These are phyloP conservation scores for Melopsittacus undulatus DNA, from an alignment of 2,797 vertebrate genomes.

Conservation along the genomic window DNA sequence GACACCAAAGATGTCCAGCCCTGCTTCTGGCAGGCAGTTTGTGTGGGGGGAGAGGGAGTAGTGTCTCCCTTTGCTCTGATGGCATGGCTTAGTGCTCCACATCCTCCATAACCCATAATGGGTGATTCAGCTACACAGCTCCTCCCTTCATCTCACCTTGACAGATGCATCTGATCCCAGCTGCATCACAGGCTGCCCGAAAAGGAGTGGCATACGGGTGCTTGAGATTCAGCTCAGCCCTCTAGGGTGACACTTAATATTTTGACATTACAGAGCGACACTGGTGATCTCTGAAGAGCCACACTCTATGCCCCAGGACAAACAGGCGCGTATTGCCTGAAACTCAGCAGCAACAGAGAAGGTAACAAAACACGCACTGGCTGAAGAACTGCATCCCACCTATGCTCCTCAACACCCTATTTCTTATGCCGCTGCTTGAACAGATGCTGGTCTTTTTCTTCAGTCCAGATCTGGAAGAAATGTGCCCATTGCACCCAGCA, in stretches of 20 bases:
- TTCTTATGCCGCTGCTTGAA: background rate
- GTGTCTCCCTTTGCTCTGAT: background rate
- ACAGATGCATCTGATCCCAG: background rate
- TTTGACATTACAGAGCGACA: background rate
- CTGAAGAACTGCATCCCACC: background rate
- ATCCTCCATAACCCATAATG: accelerated
- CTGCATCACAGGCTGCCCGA: background rate
- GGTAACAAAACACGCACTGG: background rate
- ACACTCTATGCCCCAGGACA: background rate
- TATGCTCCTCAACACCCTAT: background rate
- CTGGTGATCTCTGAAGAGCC: background rate
- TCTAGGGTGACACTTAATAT: background rate
- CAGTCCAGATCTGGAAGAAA: background rate
- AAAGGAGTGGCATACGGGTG: background rate
- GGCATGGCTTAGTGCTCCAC: background rate
- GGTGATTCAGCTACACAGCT: background rate
- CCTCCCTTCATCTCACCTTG: background rate
- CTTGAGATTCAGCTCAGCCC: background rate
- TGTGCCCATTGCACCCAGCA: background rate
- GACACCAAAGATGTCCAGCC: background rate
- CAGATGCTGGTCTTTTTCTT: background rate
- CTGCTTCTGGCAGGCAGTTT: background rate
- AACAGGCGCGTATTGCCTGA: background rate
- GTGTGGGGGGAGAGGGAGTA: accelerated
- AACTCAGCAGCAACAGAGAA: background rate